phyloP scores from a whole-genome alignment of 2,113 vertebrate genomes.

The Mohoua ochrocephala region DNA sequence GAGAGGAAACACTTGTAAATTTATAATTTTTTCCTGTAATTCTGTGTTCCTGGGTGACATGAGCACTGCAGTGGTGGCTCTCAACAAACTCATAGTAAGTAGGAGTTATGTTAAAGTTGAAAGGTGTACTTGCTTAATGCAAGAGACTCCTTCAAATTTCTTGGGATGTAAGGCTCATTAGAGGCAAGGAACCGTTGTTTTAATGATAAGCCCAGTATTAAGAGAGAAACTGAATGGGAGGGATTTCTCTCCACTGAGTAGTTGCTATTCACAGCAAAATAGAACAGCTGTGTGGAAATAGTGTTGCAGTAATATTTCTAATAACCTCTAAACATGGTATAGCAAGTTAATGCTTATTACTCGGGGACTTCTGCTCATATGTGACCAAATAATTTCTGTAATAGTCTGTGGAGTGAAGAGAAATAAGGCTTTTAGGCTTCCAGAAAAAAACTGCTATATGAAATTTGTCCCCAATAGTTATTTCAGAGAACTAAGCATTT shows the following conservation, averaged over 20 bases:
- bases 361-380: neutral
- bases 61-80: neutral
- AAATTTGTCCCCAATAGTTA: neutral
- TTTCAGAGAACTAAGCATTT: neutral
- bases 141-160: neutral
- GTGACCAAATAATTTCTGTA: neutral
- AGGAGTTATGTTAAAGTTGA: neutral
- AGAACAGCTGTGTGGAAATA: neutral
- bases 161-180: neutral
- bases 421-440: neutral
- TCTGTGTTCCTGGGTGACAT: fast-evolving
- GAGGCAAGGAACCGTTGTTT: neutral
- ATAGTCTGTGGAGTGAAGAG: neutral
- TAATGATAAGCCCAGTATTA: neutral
- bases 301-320: neutral
- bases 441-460: fast-evolving
- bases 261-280: neutral
- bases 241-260: neutral
- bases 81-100: neutral
- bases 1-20: neutral
- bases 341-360: neutral
- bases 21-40: neutral
- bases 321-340: neutral
- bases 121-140: neutral
- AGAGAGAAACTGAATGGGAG: neutral